These are phyloP conservation scores for Piaya cayana DNA, from an alignment of 2,113 vertebrate genomes.

Conservation along the genomic window DNA sequence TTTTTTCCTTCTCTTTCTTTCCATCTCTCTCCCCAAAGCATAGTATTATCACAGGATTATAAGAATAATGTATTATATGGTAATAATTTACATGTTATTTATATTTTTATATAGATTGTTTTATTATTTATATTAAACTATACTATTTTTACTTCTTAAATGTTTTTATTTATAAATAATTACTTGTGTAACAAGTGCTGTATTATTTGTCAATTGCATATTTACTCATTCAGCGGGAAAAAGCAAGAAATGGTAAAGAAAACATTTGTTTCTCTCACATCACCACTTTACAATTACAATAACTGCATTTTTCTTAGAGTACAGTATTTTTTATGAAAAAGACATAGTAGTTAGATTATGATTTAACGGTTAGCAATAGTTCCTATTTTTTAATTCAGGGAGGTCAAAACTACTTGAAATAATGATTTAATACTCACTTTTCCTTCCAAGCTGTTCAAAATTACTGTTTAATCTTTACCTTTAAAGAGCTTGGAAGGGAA, in stretches of 20 bases:
- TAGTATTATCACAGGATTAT: background rate
- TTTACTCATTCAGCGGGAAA: background rate
- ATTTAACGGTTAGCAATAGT: background rate
- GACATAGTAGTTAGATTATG: background rate
- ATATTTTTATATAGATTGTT: background rate
- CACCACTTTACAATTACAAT: background rate
- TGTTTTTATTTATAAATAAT: background rate
- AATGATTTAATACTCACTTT: background rate
- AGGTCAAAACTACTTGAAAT: background rate
- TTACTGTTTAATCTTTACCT: background rate
- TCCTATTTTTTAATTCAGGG: background rate
- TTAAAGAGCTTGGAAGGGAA: background rate
- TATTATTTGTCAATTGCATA: background rate
- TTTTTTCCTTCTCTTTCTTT: background rate
- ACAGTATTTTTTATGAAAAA: background rate
- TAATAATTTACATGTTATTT: background rate
- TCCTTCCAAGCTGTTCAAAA: background rate
- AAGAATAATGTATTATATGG: background rate
- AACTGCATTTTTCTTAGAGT: background rate
- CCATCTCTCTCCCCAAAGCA: background rate
- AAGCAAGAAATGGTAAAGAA: background rate
- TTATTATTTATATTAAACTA: background rate
- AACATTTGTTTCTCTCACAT: background rate
- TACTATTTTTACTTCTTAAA: background rate
- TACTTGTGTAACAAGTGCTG: background rate